Evolutionary conservation across 1,140 invertebrate species (phyloP), one percentile per base, ranked within the genome.

Genomic region (Mizuhopecten yessoensis): DNA sequence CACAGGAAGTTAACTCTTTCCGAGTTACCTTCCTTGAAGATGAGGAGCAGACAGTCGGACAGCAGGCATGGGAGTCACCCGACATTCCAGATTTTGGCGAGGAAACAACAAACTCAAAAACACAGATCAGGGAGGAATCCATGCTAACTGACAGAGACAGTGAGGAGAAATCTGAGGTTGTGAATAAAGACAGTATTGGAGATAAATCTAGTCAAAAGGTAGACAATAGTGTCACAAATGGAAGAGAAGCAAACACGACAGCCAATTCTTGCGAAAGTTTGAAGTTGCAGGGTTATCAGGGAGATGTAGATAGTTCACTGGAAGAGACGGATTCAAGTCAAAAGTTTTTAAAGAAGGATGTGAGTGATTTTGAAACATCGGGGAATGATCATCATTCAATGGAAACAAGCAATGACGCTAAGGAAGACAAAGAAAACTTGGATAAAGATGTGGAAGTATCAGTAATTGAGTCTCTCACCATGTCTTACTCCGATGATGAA

Each of bases 1-100:
- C 87, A 86, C 15, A 34, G 33, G 90, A 92, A 88, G 36, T 42
- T 20, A 23, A 91, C 34, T 86, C 88, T 57, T 87, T 86, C 33
- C 49, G 93, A 88, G 90, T 92, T 33, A 92, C 91, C 89, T 23
- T 91, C 39, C 33, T 34, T 45, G 92, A 93, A 33, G 93, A 92
- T 89, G 88, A 92, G 75, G 93, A 93, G 45, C 92, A 93, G 42
- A 87, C 39, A 9, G 87, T 90, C 17, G 93, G 89, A 75, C 34
- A 75, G 0, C 88, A 34, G 36, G 34, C 75, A 86, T 87, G 86
- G 88, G 86, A 92, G 17, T 91, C 34, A 87, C 89, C 45, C 36
- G 86, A 87, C 1, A 86, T 87, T 36, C 36, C 87, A 23, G 49
- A 36, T 39, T 33, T 90, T 33, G 75, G 88, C 7, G 86, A 89